Conservation (phyloP, 2,113 vertebrate species). For the Pao palembangensis region DNA sequence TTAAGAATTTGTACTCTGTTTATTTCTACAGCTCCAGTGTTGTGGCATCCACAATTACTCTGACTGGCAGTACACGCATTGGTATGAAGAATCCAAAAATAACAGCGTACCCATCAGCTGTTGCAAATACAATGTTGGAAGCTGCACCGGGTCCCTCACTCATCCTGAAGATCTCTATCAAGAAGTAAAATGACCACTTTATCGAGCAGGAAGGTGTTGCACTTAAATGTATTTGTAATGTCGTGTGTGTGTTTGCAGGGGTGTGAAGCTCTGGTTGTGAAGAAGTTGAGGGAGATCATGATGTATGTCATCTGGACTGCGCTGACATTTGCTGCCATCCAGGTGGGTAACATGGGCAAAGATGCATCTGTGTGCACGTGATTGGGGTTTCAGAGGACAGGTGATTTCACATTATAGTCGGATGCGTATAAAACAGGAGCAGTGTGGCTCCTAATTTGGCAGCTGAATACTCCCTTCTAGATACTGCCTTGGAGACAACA, state of each 20-base stretch:
- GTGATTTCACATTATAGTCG: too few relatives aligned
- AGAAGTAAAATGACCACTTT: conserved; percentile 69
- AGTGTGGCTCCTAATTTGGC: too few relatives aligned
- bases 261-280: conserved; percentile 90
- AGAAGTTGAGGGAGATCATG: conserved; percentile 95
- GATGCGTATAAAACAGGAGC: too few relatives aligned
- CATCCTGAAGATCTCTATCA: conserved; percentile 85
- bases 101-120: conserved; percentile 94
- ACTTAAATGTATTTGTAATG: neutral
- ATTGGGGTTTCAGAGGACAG: too few relatives aligned
- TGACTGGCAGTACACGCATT: conserved; percentile 88
- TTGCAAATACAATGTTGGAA: conserved; percentile 79
- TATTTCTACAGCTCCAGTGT: conserved; percentile 80
- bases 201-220: neutral
- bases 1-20: neutral
- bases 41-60: conserved; percentile 92
- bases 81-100: conserved; percentile 89
- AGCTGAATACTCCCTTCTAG: too few relatives aligned
- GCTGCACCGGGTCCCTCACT: conserved; percentile 86
- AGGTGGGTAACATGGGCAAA: conserved; percentile 74
- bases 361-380: neutral
- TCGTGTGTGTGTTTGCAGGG: conserved; percentile 71
- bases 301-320: conserved; percentile 97
- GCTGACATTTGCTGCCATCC: conserved; percentile 88
- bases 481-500: too few relatives aligned